Evolutionary conservation across 2,113 vertebrate species (phyloP), one percentile per base, ranked within the genome.

Genomic region (Epinephelus moara): DNA sequence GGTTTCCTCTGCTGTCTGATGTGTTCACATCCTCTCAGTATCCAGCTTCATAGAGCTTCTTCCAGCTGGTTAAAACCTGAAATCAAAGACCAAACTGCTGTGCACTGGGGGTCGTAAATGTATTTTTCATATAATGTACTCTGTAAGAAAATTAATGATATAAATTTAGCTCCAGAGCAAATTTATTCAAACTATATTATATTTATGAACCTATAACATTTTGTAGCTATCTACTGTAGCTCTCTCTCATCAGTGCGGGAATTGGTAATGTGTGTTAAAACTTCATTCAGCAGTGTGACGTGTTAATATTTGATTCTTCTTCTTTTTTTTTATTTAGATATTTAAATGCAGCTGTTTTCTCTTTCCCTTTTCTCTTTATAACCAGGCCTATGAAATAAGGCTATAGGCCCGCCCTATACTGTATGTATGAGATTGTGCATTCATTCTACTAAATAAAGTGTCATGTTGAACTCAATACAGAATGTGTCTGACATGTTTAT

Each of bases 11-110:
- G 61, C 67, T 83, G 84, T 89, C 78, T 73, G 33, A 64, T 82
- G 69, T 78, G 84, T 85, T 89, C 84, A 77, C 15, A 70, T 87
- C 81, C 50, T 80, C 74, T 92, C 75, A 33, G 66, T 81, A 82
- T 90, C 70, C 68, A 78, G 81, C 85, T 73, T 86, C 80, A 79
- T 85, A 72, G 85, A 84, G 85, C 85, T 87, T 86, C 87, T 88
- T 91, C 81, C 87, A 90, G 80, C 89, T 92, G 81, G 83, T 88
- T 70, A 50, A 84, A 88, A 86, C 80, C 82, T 90, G 75, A 90
- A 91, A 92, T 88, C 80, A 86, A 93, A 92, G 94, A 95, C 94
- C 95, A 95, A 94, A 93, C 91, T 91, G 93, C 94, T 95, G 95
- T 95, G 94, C 90, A 94, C 91, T 93, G 88, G 89, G 91, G 92